Evolutionary conservation across 2,888 invertebrate species (phyloP).

Genomic region (Rotaria macrura): DNA sequence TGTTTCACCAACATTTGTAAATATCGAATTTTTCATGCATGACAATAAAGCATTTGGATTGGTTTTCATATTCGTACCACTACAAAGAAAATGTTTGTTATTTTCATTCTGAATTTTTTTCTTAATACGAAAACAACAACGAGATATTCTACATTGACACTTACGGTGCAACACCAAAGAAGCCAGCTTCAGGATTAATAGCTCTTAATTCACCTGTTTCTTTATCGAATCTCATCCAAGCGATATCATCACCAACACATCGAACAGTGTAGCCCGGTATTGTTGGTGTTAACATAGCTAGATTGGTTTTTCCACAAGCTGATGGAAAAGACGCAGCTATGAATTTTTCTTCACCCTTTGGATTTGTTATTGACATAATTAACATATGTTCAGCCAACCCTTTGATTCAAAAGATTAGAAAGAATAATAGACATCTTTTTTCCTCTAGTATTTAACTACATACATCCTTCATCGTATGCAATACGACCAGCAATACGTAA

Average conservation of each 20-base stretch:
- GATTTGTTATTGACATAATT: conserved; percentile 87
- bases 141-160: no score
- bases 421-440: no score
- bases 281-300: conserved; percentile 91
- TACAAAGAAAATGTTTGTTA: background rate
- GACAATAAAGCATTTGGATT: conserved; percentile 84
- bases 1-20: conserved; percentile 91
- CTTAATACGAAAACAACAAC: no score
- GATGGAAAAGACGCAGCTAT: conserved; percentile 89
- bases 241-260: conserved; percentile 83
- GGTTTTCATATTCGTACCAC: conserved; percentile 70
- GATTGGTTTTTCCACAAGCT: conserved; percentile 95
- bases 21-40: conserved; percentile 76
- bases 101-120: no score
- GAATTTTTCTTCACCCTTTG: conserved; percentile 69
- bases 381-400: conserved; percentile 44
- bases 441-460: conserved; percentile 56
- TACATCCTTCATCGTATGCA: conserved; percentile 85
- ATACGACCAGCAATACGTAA: conserved; percentile 86
- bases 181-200: conserved; percentile 95
- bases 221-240: conserved; percentile 61
- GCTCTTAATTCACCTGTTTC: conserved; percentile 69
- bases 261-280: conserved; percentile 63
- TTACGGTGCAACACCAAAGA: conserved; percentile 88
- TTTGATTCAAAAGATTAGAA: background rate